Evolutionary conservation across 2,888 invertebrate species (phyloP).

Genomic region (Melangyna quadrimaculata): DNA sequence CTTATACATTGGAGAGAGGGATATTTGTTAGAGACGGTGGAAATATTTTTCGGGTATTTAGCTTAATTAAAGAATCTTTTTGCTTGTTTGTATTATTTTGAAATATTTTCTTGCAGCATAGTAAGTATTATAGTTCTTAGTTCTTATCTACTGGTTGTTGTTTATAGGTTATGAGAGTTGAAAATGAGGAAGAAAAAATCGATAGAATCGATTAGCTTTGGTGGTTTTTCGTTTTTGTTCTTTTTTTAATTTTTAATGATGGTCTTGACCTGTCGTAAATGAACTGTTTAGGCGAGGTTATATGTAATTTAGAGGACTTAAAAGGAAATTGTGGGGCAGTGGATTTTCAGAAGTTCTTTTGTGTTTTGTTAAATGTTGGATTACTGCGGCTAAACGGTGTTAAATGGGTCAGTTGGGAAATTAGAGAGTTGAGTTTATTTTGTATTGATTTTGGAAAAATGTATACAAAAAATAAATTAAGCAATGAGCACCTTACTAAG

Average conservation of each 20-base stretch:
- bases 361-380: constrained; percentile 31
- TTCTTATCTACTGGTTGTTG: neutral
- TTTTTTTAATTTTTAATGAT: constrained; percentile 4
- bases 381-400: constrained; percentile 25
- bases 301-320: neutral
- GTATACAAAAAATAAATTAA: neutral
- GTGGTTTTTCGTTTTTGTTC: neutral
- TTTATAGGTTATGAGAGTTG: neutral
- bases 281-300: constrained; percentile 18
- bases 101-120: constrained; percentile 12
- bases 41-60: constrained; percentile 59
- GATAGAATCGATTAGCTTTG: constrained; percentile 49
- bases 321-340: neutral
- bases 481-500: too few species aligned
- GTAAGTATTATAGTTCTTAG: neutral
- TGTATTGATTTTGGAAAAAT: neutral
- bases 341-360: constrained; percentile 22
- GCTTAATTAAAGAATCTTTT: constrained; percentile 61
- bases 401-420: constrained; percentile 28
- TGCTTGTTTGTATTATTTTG: constrained; percentile 35
- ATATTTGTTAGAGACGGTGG: constrained; percentile 55
- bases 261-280: constrained; percentile 52
- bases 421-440: neutral
- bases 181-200: constrained; percentile 31
- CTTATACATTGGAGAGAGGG: too few species aligned